These are phyloP conservation scores for Andrena praecox DNA, from an alignment of 2,888 invertebrate genomes.

Conservation along the genomic window DNA sequence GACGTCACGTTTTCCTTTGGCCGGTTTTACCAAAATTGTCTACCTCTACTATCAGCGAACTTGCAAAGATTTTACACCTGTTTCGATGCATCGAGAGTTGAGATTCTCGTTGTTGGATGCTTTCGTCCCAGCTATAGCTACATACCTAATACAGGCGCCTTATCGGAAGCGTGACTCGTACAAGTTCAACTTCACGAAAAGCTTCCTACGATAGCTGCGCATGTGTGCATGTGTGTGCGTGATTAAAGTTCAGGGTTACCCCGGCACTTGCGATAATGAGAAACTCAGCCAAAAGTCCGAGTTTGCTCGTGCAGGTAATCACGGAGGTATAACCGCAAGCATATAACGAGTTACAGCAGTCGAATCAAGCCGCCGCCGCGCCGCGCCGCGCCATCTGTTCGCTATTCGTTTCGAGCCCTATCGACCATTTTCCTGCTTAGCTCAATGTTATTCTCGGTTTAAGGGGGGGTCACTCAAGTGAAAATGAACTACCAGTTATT, in stretches of 20 bases:
- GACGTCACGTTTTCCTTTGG: conserved; percentile 26
- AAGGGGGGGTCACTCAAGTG: too few relatives aligned
- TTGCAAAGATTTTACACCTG: too few relatives aligned
- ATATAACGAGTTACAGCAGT: conserved; percentile 61
- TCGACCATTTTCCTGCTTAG: conserved; percentile 43
- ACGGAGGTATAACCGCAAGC: conserved; percentile 52
- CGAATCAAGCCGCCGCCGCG: conserved; percentile 34
- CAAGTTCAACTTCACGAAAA: conserved; percentile 1
- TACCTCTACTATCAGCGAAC: too few relatives aligned
- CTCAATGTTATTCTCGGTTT: conserved; percentile 43
- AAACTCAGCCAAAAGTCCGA: conserved; percentile 53
- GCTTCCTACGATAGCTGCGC: not conserved
- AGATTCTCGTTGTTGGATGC: not conserved
- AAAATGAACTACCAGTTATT: too few relatives aligned
- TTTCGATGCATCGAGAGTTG: too few relatives aligned
- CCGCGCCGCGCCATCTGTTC: conserved; percentile 35
- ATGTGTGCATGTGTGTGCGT: not conserved
- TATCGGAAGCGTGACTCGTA: not conserved
- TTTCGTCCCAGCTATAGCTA: not conserved
- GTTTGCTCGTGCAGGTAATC: conserved; percentile 66
- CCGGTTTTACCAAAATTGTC: not conserved
- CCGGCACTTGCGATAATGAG: conserved; percentile 57
- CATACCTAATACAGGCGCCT: not conserved
- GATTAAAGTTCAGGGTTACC: conserved; percentile 62
- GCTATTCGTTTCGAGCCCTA: conserved; percentile 47